phyloP scores from a whole-genome alignment of 2,113 vertebrate genomes.

The Ibidorhyncha struthersii region DNA sequence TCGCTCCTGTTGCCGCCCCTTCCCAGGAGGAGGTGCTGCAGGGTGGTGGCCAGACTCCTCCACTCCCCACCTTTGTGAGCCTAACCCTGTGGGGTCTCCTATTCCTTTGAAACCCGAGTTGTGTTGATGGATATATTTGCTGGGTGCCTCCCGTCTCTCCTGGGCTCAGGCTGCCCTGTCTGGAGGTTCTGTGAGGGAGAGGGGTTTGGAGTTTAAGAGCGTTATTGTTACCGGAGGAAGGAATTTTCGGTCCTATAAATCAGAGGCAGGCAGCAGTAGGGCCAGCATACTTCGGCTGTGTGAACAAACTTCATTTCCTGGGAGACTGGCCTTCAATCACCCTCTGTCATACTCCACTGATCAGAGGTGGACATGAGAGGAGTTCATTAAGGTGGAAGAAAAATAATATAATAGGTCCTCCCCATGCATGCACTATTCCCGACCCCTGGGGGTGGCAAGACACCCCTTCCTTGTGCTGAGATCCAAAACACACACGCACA shows the following conservation, averaged over 20 bases:
- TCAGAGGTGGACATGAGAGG: conserved; percentile 81
- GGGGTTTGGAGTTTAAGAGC: conserved; percentile 71
- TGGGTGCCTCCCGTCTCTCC: conserved; percentile 49
- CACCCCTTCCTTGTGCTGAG: conserved; percentile 52
- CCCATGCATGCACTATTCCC: conserved; percentile 69
- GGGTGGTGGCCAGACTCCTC: neutral
- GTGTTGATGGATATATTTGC: conserved; percentile 61
- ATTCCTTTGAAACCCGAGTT: conserved; percentile 55
- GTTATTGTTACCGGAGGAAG: conserved; percentile 75
- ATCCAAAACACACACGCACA: conserved; percentile 32
- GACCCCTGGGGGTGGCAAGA: conserved; percentile 65
- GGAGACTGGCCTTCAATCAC: conserved; percentile 79
- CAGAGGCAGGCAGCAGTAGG: conserved; percentile 71
- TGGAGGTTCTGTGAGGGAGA: conserved; percentile 66
- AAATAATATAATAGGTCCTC: conserved; percentile 75
- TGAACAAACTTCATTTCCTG: conserved; percentile 81
- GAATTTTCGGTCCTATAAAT: conserved; percentile 76
- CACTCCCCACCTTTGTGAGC: neutral
- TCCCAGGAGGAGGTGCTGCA: conserved; percentile 5
- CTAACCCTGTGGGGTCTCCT: conserved; percentile 17
- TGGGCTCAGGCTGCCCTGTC: conserved; percentile 31
- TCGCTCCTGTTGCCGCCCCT: neutral
- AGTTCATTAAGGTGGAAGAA: conserved; percentile 80
- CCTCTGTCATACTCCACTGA: conserved; percentile 77
- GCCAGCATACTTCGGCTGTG: conserved; percentile 76